phyloP scores from a whole-genome alignment of 2,113 vertebrate genomes.

The Mionectes macconnelli region DNA sequence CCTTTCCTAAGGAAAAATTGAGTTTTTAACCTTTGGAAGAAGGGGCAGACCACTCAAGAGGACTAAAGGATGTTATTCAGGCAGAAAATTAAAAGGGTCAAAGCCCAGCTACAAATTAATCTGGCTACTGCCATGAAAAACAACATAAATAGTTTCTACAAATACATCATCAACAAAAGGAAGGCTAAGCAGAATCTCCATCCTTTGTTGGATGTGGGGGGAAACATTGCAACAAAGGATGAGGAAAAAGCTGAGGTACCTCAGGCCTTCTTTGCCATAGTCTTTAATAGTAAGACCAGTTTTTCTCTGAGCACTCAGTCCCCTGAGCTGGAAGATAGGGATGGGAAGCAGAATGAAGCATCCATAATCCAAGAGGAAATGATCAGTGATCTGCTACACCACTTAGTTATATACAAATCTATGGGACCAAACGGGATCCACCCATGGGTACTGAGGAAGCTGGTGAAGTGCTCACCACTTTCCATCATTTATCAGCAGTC shows the following conservation, averaged over 20 bases:
- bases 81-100: not conserved
- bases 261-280: not conserved
- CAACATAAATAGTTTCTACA: not conserved
- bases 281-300: not conserved
- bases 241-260: not conserved
- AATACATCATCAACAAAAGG: not conserved
- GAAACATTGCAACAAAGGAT: not conserved
- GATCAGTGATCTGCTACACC: not conserved
- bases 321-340: not conserved
- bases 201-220: not conserved
- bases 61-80: not conserved
- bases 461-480: not conserved
- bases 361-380: not conserved
- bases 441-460: not conserved
- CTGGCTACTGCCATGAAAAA: not conserved
- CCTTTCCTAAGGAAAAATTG: not conserved
- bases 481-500: not conserved
- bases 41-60: not conserved
- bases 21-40: not conserved
- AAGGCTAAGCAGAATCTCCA: not conserved
- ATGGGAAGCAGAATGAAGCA: not conserved
- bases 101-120: not conserved
- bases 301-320: not conserved
- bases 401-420: not conserved
- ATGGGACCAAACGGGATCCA: not conserved